phyloP scores from a whole-genome alignment of 37 sponge, comb jelly and placozoan species.

The Beroe forskalii region DNA sequence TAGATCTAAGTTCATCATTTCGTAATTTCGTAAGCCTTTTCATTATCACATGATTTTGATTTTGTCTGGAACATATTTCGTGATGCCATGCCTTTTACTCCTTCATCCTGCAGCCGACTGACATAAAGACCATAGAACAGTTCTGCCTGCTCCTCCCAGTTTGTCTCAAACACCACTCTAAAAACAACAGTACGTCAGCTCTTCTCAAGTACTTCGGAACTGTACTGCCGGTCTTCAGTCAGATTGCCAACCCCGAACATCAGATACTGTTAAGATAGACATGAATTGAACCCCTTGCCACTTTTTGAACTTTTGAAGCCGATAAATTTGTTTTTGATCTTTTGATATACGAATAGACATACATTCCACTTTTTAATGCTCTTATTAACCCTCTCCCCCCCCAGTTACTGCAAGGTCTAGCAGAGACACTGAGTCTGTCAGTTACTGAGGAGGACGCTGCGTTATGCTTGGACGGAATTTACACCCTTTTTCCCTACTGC shows the following conservation, averaged over 20 bases:
- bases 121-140: background rate
- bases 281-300: too few species aligned
- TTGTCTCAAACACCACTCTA: slow-evolving; percentile 18
- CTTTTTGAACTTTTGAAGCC: too few species aligned
- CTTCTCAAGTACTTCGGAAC: slow-evolving; percentile 48
- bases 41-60: too few species aligned
- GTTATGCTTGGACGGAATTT: slow-evolving; percentile 8
- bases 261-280: slow-evolving; percentile 17
- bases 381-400: too few species aligned
- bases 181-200: background rate
- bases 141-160: slow-evolving; percentile 8
- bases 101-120: slow-evolving; percentile 7
- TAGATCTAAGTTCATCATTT: too few species aligned
- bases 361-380: too few species aligned
- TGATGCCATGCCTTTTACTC: too few species aligned
- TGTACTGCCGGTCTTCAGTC: slow-evolving; percentile 33
- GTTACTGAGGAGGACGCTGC: slow-evolving; percentile 54
- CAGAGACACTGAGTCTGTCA: background rate
- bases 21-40: too few species aligned
- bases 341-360: too few species aligned
- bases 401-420: slow-evolving; percentile 59
- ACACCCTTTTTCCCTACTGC: background rate
- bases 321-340: too few species aligned
- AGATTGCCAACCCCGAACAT: background rate
- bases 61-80: background rate